Base-by-base conservation (phyloP, 1,140 invertebrate genomes). In the Neuroterus valhalla region DNA sequence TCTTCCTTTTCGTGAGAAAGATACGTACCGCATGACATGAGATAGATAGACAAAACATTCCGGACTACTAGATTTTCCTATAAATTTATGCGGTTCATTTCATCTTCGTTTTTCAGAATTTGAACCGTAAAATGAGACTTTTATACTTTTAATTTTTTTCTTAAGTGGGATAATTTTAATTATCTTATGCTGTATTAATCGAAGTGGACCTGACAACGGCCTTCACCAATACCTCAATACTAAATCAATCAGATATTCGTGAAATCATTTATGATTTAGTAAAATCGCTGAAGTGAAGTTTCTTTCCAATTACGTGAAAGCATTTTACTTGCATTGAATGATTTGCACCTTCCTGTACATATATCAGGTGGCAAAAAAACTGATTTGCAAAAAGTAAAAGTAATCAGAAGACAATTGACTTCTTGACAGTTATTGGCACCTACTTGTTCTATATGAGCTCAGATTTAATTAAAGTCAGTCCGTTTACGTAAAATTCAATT, bases 391-490 rank as follows among this genome's bases (percentile, higher is more conserved):
- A 38, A 62, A 15, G 0, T 62, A 38, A 62, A 31, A 31, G 8
- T 14, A 62, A 62, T 31, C 55, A 50, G 21, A 50, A 48, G 48
- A 19, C 48, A 62, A 62, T 62, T 55, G 14, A 15, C 14, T 11
- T 55, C 26, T 55, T 55, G 52, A 31, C 52, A 62, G 26, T 62
- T 62, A 31, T 62, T 62, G 26, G 55, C 55, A 62, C 55, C 26
- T 62, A 14, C 23, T 55, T 55, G 52, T 62, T 38, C 31, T 62
- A n/a, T 62, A 62, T 38, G 12, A 38, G 55, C 15, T 62, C 31
- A 15, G 55, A 62, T 38, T 62, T 62, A 62, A 62, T 62, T 62
- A 62, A 62, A 62, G 12, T 62, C 55, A 17, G 12, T 62, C 55
- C 55, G 1, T 62, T 62, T 62, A 31, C 55, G 55, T 62, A 26